Evolutionary conservation across 2,797 vertebrate genomes (phyloP).

Genomic region (Dipus sagitta): DNA sequence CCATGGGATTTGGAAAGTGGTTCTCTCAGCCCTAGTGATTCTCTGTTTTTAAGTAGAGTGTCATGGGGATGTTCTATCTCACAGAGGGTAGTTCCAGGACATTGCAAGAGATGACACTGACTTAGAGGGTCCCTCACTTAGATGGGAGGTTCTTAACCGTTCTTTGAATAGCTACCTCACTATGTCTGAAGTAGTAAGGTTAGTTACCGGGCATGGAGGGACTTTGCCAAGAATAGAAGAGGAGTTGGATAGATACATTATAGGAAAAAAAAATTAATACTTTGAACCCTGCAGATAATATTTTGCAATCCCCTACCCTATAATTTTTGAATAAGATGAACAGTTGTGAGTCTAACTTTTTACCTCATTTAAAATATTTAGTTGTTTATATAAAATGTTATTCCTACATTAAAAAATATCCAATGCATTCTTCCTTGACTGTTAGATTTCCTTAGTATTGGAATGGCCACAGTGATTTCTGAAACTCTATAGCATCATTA

Average conservation of each 20-base stretch:
- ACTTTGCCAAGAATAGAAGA: constrained; percentile 35
- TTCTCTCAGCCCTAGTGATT: constrained; percentile 60
- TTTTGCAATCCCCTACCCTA: not conserved
- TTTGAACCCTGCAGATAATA: not conserved
- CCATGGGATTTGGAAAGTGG: constrained; percentile 66
- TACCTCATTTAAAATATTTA: constrained; percentile 7
- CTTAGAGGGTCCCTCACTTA: constrained; percentile 23
- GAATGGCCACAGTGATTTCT: constrained; percentile 38
- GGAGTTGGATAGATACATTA: not conserved
- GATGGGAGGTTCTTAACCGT: not conserved
- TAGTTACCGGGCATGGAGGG: not conserved
- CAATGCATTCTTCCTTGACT: not conserved
- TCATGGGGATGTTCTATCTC: constrained; percentile 28
- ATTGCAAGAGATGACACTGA: not conserved
- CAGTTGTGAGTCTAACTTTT: not conserved
- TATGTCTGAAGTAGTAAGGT: constrained; percentile 37
- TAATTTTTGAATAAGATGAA: constrained; percentile 39
- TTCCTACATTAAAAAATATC: constrained; percentile 5
- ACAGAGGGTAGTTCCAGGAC: not conserved
- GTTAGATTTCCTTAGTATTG: not conserved
- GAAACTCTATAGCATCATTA: not conserved
- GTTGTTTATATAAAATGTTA: not conserved
- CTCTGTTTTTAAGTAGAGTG: constrained; percentile 69
- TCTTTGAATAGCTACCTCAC: constrained; percentile 27
- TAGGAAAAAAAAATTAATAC: constrained; percentile 32